phyloP scores from a whole-genome alignment of 2,888 invertebrate genomes.

The Incurvaria masculella region DNA sequence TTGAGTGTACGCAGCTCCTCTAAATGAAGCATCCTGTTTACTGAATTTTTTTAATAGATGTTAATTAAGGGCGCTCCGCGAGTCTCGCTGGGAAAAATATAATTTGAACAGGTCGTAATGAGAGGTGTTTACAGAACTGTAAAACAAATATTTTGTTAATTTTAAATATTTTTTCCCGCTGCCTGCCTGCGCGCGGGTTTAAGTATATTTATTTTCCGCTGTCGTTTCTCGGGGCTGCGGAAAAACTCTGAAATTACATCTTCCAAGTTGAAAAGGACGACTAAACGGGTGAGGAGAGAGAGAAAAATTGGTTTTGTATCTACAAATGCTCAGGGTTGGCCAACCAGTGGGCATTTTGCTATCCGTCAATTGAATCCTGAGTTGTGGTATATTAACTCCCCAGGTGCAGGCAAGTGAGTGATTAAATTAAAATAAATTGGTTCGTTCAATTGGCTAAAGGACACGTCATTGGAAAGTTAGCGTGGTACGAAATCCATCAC shows the following conservation, averaged over 20 bases:
- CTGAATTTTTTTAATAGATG: slow-evolving; percentile 54
- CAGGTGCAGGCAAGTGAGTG: too few relatives aligned
- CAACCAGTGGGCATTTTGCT: too few relatives aligned
- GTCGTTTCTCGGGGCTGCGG: slow-evolving; percentile 35
- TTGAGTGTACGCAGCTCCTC: slow-evolving; percentile 53
- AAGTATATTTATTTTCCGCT: slow-evolving; percentile 50
- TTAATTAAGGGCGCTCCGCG: slow-evolving; percentile 46
- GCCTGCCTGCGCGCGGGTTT: slow-evolving; percentile 42
- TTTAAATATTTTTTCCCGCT: slow-evolving; percentile 47
- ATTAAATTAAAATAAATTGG: too few relatives aligned
- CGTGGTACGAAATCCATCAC: too few relatives aligned
- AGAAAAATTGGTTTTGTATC: too few relatives aligned
- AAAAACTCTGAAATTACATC: slow-evolving; percentile 45
- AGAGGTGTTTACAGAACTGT: slow-evolving; percentile 55
- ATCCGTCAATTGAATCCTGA: too few relatives aligned
- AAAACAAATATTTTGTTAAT: slow-evolving; percentile 55
- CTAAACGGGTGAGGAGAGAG: too few relatives aligned
- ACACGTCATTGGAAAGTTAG: too few relatives aligned
- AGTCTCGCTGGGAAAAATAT: slow-evolving; percentile 45
- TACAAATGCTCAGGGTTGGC: too few relatives aligned
- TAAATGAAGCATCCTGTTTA: slow-evolving; percentile 49
- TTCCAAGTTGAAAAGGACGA: slow-evolving; percentile 21
- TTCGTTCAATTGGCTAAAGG: too few relatives aligned
- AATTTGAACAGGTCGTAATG: slow-evolving; percentile 55
- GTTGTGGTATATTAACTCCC: too few relatives aligned